phyloP scores from a whole-genome alignment of 2,888 invertebrate genomes.

The Heliconius hortense region DNA sequence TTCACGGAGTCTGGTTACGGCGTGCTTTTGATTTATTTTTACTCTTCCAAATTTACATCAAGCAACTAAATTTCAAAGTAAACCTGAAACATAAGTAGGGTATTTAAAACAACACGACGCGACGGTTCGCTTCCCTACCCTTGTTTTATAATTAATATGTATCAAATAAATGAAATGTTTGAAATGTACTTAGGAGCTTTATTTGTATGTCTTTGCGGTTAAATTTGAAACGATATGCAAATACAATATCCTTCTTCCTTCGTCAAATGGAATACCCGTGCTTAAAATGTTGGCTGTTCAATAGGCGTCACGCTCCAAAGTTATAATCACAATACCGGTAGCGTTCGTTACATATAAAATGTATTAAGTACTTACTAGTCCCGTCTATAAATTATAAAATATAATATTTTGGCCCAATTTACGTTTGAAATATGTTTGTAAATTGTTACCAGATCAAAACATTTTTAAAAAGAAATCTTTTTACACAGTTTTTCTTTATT shows the following conservation, averaged over 20 bases:
- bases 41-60: not conserved
- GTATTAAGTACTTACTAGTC: not conserved
- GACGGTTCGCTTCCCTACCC: not conserved
- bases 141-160: not conserved
- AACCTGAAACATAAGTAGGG: not conserved
- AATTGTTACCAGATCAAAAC: not conserved
- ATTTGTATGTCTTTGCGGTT: not conserved
- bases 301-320: not conserved
- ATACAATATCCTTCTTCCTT: slow-evolving; percentile 6
- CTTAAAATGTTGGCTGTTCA: slow-evolving; percentile 9
- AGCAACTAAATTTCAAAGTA: not conserved
- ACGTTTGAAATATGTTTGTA: not conserved
- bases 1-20: not conserved
- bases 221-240: slow-evolving; percentile 8
- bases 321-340: slow-evolving; percentile 12
- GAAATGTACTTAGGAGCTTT: not conserved
- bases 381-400: not conserved
- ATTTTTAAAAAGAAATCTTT: not conserved
- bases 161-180: not conserved
- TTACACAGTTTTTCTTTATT: too few relatives aligned
- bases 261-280: not conserved
- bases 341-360: not conserved
- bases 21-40: not conserved
- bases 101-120: not conserved
- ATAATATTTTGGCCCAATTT: not conserved